Conservation (phyloP, 2,113 vertebrate species). For the Notarius lentiginosus region DNA sequence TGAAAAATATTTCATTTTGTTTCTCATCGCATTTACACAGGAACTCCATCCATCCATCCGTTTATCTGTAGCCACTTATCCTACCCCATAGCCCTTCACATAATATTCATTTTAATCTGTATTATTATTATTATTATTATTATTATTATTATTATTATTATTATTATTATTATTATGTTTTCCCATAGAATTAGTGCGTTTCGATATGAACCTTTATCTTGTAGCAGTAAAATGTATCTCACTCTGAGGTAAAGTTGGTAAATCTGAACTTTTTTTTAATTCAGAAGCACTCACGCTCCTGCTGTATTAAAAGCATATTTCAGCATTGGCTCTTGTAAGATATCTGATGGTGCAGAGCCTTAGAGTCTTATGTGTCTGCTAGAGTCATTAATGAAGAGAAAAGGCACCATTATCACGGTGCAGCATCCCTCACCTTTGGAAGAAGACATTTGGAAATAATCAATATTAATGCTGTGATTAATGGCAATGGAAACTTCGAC, state of each 20-base stretch:
- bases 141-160: not conserved
- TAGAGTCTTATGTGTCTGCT: conserved; percentile 60
- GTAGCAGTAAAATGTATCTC: not conserved
- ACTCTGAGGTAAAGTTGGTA: conserved; percentile 4
- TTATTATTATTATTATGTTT: not conserved
- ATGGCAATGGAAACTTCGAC: conserved; percentile 50
- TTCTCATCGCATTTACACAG: no score
- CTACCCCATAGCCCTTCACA: conserved; percentile 24
- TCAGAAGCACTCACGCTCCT: conserved; percentile 62
- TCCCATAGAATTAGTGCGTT: not conserved
- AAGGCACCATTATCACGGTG: conserved; percentile 61
- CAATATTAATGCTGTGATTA: conserved; percentile 69
- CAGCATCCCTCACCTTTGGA: conserved; percentile 49
- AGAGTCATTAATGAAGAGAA: conserved; percentile 66
- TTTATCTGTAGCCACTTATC: no score
- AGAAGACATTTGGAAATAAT: conserved; percentile 66
- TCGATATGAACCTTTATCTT: not conserved
- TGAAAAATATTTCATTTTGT: no score
- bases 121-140: not conserved
- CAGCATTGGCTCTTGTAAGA: conserved; percentile 62
- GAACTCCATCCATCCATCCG: no score
- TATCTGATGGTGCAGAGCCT: conserved; percentile 59
- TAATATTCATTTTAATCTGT: no score
- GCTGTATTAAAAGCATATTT: conserved; percentile 68
- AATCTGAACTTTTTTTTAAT: conserved; percentile 61